Base-by-base conservation (phyloP, 2,888 invertebrate species). In the Acanthosepion esculentum region DNA sequence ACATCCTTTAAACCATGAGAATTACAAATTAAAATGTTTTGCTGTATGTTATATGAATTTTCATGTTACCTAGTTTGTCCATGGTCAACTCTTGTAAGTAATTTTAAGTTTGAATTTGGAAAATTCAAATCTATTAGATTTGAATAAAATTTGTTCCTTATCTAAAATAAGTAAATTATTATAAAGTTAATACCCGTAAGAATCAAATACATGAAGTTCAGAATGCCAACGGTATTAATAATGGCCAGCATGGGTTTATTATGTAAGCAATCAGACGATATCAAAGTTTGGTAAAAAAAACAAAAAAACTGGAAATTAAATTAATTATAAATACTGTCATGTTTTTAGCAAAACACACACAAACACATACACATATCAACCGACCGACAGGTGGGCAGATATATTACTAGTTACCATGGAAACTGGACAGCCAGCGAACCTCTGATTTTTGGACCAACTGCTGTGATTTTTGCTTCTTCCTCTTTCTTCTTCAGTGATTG, bases 371-470 rank as follows among this genome's bases (percentile, higher is more conserved):
- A 78, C n/a, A 78, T 18, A 78, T 78, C n/a, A 15, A 78, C n/a
- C 78, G n/a, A 78, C 78, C 78, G 33, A 78, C 78, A 78, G 78
- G 78, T 78, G 78, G 78, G 78, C 78, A 78, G 78, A 78, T 78
- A 78, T 78, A 78, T 78, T 78, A 78, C 78, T 78, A n/a, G 12
- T 78, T n/a, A 78, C 78, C n/a, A n/a, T 78, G 78, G 78, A 78
- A 78, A 78, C n/a, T 78, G 78, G 78, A 78, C 78, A 78, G 78
- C 78, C n/a, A 78, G 78, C 78, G 78, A 78, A 78, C 78, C 33
- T 78, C 78, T 78, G n/a, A 78, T n/a, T 78, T 78, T 78, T 78
- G 78, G 78, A 78, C n/a, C n/a, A 78, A 78, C 78, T 78, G 78
- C 78, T 78, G 78, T 78, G 78, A 78, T 78, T 78, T 41, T n/a